Percentiles rank a stretch among this genome's conserved stretches.
phyloP scores from a whole-genome alignment of 2,888 invertebrate genomes.

The Branchellion lobata region DNA sequence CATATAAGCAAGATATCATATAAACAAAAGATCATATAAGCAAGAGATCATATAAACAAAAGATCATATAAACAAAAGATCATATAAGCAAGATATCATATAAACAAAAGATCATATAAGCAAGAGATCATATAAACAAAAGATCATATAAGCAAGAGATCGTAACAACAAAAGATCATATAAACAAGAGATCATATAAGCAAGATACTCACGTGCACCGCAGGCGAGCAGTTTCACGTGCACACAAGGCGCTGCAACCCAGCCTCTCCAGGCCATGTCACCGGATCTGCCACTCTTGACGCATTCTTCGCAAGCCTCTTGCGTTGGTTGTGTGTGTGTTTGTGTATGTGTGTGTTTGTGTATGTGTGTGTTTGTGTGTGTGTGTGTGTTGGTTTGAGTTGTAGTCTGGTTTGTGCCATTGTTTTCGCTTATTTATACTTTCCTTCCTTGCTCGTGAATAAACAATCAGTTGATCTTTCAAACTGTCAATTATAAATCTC shows the following conservation, averaged over 20 bases:
- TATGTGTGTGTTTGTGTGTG: background rate
- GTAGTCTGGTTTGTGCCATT: background rate
- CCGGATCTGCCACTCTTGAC: slow-evolving; percentile 65
- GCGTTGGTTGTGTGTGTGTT: slow-evolving; percentile 41
- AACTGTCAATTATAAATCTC: background rate
- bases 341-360: background rate
- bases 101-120: no score
- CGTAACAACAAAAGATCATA: no score
- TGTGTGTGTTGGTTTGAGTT: background rate
- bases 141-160: no score
- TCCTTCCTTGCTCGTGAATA: background rate
- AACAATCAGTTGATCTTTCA: background rate
- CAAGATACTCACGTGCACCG: no score
- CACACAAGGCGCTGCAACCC: slow-evolving; percentile 65
- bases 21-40: no score
- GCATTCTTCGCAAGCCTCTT: slow-evolving; percentile 64
- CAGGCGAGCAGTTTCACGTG: slow-evolving; percentile 57
- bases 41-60: no score
- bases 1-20: no score
- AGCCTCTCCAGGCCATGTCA: slow-evolving; percentile 64
- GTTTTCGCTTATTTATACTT: no score
- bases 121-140: no score
- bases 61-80: no score
- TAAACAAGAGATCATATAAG: no score
- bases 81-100: no score